phyloP scores from a whole-genome alignment of 2,888 invertebrate genomes.

The Escarpia spicata region DNA sequence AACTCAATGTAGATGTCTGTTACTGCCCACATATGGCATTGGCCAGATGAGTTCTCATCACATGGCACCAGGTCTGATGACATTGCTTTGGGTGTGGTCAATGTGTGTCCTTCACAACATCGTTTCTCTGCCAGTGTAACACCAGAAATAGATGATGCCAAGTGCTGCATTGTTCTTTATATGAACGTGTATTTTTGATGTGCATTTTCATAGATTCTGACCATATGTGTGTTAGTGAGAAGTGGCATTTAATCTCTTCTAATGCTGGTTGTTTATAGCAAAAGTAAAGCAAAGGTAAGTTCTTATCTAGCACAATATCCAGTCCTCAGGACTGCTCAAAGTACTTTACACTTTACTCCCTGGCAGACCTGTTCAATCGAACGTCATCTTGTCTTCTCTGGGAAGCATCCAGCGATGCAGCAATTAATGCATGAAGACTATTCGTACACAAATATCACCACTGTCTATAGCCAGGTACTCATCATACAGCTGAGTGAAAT shows the following conservation, averaged over 20 bases:
- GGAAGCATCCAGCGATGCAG: no score
- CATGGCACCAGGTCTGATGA: neutral
- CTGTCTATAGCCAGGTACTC: no score
- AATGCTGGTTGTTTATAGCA: neutral
- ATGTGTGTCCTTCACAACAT: neutral
- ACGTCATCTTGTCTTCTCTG: no score
- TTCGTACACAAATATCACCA: no score
- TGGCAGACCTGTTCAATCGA: no score
- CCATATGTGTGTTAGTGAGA: neutral
- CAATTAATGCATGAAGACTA: no score
- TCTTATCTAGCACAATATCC: no score
- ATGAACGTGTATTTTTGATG: neutral
- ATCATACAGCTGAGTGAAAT: no score
- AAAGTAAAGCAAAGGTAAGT: no score
- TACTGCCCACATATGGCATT: neutral
- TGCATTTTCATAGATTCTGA: neutral
- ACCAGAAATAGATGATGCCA: neutral
- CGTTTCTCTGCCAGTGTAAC: neutral
- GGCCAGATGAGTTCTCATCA: neutral
- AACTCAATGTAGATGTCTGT: neutral
- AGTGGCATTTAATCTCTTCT: neutral
- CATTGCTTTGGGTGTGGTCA: neutral
- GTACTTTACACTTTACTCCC: no score
- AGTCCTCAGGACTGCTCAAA: no score
- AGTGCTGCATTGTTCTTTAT: neutral